Base-by-base conservation (phyloP, 1,140 invertebrate species). In the Drosophila navojoa region DNA sequence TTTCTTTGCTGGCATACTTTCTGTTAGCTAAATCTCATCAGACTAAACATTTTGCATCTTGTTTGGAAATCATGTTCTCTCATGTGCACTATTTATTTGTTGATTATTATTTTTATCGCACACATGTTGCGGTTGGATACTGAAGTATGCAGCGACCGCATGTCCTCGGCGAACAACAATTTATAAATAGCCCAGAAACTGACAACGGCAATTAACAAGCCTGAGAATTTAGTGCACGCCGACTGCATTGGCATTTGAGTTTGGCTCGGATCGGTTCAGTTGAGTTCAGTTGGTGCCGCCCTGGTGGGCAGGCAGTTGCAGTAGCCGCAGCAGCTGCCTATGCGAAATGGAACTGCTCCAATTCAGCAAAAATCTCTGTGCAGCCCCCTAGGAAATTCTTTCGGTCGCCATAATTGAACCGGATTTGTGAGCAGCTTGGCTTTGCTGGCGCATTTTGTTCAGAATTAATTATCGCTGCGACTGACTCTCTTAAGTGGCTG, bases 191-290 rank as follows among this genome's bases (percentile, higher is more conserved):
- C 77, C 70, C 70, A 76, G 62, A 86, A 81, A 79, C 81, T 85
- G 81, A 85, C 81, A 85, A 85, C 77, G 77, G 81, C 81, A 85
- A 85, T 85, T 86, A 85, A 85, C 81, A 80, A 85, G 81, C 81
- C 81, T 85, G 81, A 86, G 81, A 86, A 87, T 86, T 87, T 70
- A 73, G 47, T 71, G 49, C 72, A 72, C 25, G 58, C 35, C 27
- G 47, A 67, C 55, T 55, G 74, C 77, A 84, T 85, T 87, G 79
- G 78, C 71, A 87, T 81, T 62, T 60, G 15, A 71, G 59, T 54
- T 61, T 25, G 35, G 66, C 45, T 35, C 54, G 16, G 71, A 67
- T 50, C 50, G 52, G 66, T 64, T 64, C 35, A 44, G 58, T 64
- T 61, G 49, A 15, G 29, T 4, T 49, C 47, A 25, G 11, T 11